These are phyloP conservation scores for Bujurquina vittata DNA, from an alignment of 2,113 vertebrate species.

Conservation along the genomic window DNA sequence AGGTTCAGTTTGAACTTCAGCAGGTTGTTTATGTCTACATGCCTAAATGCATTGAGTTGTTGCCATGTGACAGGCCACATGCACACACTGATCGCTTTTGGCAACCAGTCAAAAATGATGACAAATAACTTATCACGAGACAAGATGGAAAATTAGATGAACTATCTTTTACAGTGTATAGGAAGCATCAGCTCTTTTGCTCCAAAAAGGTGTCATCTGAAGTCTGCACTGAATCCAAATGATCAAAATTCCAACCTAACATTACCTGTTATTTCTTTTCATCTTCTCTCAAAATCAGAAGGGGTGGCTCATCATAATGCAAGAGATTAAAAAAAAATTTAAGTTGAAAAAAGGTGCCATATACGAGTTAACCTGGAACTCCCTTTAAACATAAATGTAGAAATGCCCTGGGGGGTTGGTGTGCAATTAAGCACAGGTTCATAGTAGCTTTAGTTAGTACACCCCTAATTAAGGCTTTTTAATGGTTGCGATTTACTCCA, in stretches of 20 bases:
- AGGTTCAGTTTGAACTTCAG: not conserved
- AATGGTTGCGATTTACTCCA: not conserved
- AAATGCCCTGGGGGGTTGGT: not conserved
- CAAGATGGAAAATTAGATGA: not conserved
- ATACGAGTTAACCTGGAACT: not conserved
- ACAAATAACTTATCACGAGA: not conserved
- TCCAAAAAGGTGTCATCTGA: not conserved
- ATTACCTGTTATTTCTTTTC: constrained; percentile 17
- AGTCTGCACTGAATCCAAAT: not conserved
- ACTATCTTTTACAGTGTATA: not conserved
- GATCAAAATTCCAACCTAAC: not conserved
- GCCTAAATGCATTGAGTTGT: not conserved
- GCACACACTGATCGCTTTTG: not conserved
- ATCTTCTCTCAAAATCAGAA: constrained; percentile 33
- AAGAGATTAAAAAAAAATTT: too few species aligned
- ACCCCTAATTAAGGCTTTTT: constrained; percentile 13
- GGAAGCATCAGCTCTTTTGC: not conserved
- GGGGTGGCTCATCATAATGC: not conserved
- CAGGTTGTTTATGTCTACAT: not conserved
- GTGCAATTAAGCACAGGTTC: not conserved
- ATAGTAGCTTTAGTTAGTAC: not conserved
- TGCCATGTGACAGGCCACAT: not conserved
- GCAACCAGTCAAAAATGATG: not conserved
- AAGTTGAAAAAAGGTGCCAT: too few species aligned
- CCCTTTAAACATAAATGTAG: not conserved